Conservation (phyloP, 2,888 invertebrate species). For the Trachelus troglodyta region DNA sequence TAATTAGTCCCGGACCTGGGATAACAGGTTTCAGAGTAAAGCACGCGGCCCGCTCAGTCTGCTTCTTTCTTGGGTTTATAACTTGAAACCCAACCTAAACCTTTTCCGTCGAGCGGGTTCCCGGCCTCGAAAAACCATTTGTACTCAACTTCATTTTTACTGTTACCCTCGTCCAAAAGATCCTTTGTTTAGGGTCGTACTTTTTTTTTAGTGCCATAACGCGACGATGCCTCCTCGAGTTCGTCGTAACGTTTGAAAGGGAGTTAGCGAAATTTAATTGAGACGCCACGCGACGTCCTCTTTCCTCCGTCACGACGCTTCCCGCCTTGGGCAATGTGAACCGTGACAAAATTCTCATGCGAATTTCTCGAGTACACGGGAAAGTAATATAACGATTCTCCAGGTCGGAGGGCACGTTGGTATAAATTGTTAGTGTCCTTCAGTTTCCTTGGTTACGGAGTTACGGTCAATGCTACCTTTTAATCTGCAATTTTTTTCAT, state of each 20-base stretch:
- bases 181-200: not conserved
- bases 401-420: not conserved
- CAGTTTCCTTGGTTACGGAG: not conserved
- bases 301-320: not conserved
- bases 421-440: not conserved
- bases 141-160: not conserved
- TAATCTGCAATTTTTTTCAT: not conserved
- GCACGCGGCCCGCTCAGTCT: conserved; percentile 40
- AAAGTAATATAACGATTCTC: not conserved
- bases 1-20: conserved; percentile 63
- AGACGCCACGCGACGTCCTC: not conserved
- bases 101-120: not conserved
- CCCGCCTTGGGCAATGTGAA: not conserved
- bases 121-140: not conserved
- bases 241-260: not conserved
- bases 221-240: not conserved
- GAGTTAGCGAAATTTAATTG: not conserved
- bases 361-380: conserved; percentile 36
- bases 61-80: conserved; percentile 15
- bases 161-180: too few relatives aligned
- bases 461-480: not conserved
- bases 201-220: not conserved
- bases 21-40: conserved; percentile 49
- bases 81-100: not conserved
- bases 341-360: conserved; percentile 29